Evolutionary conservation across 2,113 vertebrate genomes (phyloP), one percentile per base, ranked within the genome.

Genomic region (Oryzias melastigma): DNA sequence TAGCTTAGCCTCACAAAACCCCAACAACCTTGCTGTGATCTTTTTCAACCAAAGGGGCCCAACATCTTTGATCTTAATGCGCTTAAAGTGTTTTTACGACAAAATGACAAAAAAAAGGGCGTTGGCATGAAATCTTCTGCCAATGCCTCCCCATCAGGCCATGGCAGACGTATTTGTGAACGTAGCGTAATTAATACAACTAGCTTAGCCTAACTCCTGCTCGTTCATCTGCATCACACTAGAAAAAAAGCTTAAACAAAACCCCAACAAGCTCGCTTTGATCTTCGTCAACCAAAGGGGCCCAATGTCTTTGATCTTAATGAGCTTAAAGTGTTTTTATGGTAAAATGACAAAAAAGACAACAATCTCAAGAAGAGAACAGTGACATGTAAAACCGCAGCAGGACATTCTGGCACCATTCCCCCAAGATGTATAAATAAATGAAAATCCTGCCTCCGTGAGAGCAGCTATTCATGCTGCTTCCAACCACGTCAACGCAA

Each of bases 401-500:
- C 10, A 17, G 22, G 16, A 61, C 4, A 12, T 24, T 44, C 7
- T 60, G 52, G 27, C 42, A 49, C 12, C 1, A 44, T 67, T 56
- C 63, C 22, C 20, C 19, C 29, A 3, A 13, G 29, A 14, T 22
- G 20, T 17, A 4, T 8, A 62, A 13, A n/a, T 43, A 19, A 5
- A 43, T 20, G n/a, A 18, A 17, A 7, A 25, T 7, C 22, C 35
- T 27, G 7, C 24, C 49, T 65, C 57, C 58, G 52, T n/a, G n/a
- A n/a, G n/a, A n/a, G n/a, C n/a, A n/a, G n/a, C n/a, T 50, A 51
- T 10, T 1, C 3, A 47, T 66, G 65, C 77, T 75, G 58, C 55
- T 73, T 71, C 67, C 65, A 53, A 52, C 66, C 22, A 50, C 73
- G 73, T 71, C 62, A 70, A 61, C 64, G 52, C 43, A 51, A 73